Conservation (phyloP, 2,888 invertebrate species). For the Cryptophagus acutangulus region DNA sequence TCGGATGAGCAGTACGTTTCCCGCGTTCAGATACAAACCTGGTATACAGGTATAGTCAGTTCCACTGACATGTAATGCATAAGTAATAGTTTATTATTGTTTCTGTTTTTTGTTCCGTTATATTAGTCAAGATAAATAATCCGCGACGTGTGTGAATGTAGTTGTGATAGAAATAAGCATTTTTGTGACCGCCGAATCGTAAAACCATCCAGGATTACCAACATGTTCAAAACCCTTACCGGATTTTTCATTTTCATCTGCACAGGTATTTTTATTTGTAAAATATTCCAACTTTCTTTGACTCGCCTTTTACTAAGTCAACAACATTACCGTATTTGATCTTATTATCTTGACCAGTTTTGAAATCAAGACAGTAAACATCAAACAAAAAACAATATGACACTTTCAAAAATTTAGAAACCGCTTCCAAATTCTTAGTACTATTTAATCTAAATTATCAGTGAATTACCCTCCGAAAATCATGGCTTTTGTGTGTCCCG, state of each 20-base stretch:
- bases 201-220: conserved; percentile 1
- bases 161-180: too few relatives aligned
- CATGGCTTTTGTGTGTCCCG: conserved; percentile 36
- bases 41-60: conserved; percentile 10
- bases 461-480: conserved; percentile 5
- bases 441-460: too few relatives aligned
- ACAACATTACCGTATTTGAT: too few relatives aligned
- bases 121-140: conserved; percentile 1
- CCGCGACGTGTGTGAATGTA: conserved; percentile 1
- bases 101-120: conserved; percentile 19
- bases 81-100: conserved; percentile 19
- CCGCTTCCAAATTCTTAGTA: too few relatives aligned
- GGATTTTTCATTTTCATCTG: conserved; percentile 15
- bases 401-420: too few relatives aligned
- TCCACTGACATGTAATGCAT: conserved; percentile 22
- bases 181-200: neutral
- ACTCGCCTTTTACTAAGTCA: neutral
- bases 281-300: conserved; percentile 1
- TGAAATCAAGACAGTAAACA: too few relatives aligned
- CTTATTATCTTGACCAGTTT: too few relatives aligned
- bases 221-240: conserved; percentile 14
- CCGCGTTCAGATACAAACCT: conserved; percentile 15
- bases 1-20: conserved; percentile 16
- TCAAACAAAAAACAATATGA: too few relatives aligned
- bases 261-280: conserved; percentile 15